Evolutionary conservation across 2,888 invertebrate genomes (phyloP).

Genomic region (Mesorhabditis belari): DNA sequence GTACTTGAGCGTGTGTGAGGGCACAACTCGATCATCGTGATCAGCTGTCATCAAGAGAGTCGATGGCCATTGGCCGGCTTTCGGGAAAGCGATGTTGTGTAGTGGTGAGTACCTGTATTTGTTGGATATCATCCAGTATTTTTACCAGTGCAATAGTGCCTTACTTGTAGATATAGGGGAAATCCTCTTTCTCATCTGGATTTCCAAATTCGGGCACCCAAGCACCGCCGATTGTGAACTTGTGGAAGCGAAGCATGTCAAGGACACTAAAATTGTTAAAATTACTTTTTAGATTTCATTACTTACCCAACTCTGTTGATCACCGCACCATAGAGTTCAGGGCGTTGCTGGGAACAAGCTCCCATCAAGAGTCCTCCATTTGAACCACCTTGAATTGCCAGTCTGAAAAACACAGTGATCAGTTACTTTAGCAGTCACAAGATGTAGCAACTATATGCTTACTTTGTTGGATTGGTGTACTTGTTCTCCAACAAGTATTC

Average conservation of each 20-base stretch:
- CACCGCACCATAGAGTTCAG: conserved; percentile 84
- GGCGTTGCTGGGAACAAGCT: conserved; percentile 87
- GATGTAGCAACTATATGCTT: background rate
- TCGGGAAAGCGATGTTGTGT: conserved; percentile 75
- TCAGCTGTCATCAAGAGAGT: conserved; percentile 69
- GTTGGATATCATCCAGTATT: background rate
- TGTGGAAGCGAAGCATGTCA: conserved; percentile 94
- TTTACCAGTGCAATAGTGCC: conserved; percentile 4
- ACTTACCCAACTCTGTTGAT: conserved; percentile 86
- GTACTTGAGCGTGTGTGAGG: conserved; percentile 89
- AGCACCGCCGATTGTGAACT: conserved; percentile 92
- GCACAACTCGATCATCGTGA: conserved; percentile 67
- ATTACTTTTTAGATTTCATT: background rate
- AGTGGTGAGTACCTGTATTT: conserved; percentile 71
- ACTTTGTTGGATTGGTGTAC: conserved; percentile 70
- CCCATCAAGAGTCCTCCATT: conserved; percentile 94
- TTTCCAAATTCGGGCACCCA: conserved; percentile 94
- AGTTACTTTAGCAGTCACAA: background rate
- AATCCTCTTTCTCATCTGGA: conserved; percentile 75
- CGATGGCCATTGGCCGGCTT: conserved; percentile 73
- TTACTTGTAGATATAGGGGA: conserved; percentile 72
- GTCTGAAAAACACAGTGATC: conserved; percentile 47
- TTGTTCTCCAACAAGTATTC: conserved; percentile 74
- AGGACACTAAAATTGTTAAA: conserved; percentile 67
- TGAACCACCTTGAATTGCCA: conserved; percentile 87